phyloP scores from a whole-genome alignment of 2,888 invertebrate genomes.

The Kuschelorhynchus macadamiae region DNA sequence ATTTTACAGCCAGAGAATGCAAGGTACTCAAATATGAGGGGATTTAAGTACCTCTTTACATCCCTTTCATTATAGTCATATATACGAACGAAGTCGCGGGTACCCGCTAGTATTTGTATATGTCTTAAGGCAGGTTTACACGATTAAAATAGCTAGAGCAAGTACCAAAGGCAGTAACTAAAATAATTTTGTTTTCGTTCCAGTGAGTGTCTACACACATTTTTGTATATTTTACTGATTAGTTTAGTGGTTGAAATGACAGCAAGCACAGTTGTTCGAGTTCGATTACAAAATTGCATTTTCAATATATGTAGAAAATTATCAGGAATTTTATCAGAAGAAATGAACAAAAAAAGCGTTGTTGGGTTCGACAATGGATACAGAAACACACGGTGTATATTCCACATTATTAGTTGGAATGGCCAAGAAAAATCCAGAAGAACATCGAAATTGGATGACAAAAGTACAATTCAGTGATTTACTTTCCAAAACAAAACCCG shows the following conservation, averaged over 20 bases:
- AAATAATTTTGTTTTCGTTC: conserved; percentile 11
- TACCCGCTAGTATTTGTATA: no score
- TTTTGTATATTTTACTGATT: no score
- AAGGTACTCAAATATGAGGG: no score
- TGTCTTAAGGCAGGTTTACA: no score
- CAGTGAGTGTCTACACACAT: conserved; percentile 9
- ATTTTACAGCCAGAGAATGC: no score
- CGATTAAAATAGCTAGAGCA: no score
- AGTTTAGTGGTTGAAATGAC: no score
- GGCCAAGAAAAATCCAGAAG: conserved; percentile 10
- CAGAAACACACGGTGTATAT: conserved; percentile 13
- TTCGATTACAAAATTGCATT: conserved; percentile 14
- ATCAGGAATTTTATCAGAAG: conserved; percentile 15
- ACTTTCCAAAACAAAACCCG: conserved; percentile 11
- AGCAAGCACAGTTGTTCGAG: conserved; percentile 2
- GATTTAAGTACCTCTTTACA: no score
- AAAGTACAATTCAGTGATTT: not conserved
- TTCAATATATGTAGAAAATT: conserved; percentile 16
- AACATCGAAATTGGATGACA: no score
- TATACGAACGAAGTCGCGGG: no score
- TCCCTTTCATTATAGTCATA: no score
- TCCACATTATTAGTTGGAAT: conserved; percentile 15
- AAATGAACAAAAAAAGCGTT: conserved; percentile 29
- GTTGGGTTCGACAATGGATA: conserved; percentile 25
- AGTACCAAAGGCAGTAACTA: not conserved